Base-by-base conservation (phyloP, 1,140 invertebrate genomes). In the Dreissena polymorpha region DNA sequence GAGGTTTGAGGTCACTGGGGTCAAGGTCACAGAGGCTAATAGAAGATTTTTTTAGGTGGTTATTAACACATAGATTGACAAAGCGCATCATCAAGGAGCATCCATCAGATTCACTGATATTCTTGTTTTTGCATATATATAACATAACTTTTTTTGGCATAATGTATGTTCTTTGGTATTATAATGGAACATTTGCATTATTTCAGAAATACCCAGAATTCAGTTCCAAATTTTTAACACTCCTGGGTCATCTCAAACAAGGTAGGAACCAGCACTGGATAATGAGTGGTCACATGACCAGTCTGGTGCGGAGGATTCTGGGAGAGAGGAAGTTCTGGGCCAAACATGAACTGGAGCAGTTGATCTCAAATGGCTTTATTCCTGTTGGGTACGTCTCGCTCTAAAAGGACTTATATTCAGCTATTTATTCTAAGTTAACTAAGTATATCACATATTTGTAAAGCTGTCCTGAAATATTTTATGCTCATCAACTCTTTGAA, bases 251-350 rank as follows among this genome's bases (percentile, higher is more conserved):
- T 21, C 16, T 83, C 18, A 69, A 83, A 39, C 68, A 63, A 65
- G 57, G 18, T 25, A 57, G 60, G 29, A 70, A 83, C 64, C 64
- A 49, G 51, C 73, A 83, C 63, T 83, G 81, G 81, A 51, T 76
- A 6, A 53, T 57, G 63, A 83, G 72, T 50, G 70, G 73, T 76
- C 55, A 76, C 67, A 83, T 83, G 81, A 77, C 68, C 2, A 49
- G 27, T 18, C 39, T 83, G n/a, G 13, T 83, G 39, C 65, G 76
- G 73, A 70, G 53, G 65, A 70, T 76, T 55, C 60, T 83, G 50
- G 64, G 23, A 63, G 81, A 83, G 18, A 76, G 55, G n/a, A 71
- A 70, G 53, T 83, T 83, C 51, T 76, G 53, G 73, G 73, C 81
- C 8, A 69, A 60, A 29, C 60, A 70, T 10, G 81, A 83, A 39